Evolutionary conservation across 2,113 vertebrate species (phyloP).

Genomic region (Notiomystis cincta): DNA sequence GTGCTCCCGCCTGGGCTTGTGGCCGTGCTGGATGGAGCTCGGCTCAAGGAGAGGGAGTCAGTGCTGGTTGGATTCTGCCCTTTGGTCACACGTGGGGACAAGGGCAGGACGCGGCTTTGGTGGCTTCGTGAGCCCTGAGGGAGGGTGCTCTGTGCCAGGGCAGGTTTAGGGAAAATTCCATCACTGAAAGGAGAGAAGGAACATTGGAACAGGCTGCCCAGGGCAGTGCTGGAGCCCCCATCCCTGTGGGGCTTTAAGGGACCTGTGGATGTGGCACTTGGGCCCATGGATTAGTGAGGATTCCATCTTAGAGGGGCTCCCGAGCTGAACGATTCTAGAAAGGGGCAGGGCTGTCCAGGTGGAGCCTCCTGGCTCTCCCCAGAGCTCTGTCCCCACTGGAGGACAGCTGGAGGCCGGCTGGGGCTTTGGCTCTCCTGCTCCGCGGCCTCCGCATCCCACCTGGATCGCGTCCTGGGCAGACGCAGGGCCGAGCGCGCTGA

Average conservation of each 20-base stretch:
- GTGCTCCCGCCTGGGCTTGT: not conserved
- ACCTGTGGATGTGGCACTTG: not conserved
- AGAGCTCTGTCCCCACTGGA: rapidly evolving
- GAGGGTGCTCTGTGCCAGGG: not conserved
- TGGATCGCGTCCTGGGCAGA: rapidly evolving
- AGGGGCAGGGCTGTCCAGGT: not conserved
- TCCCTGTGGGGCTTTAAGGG: too few relatives aligned
- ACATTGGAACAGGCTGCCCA: not conserved
- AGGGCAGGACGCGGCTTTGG: not conserved
- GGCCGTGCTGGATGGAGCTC: rapidly evolving
- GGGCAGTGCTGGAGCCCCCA: not conserved
- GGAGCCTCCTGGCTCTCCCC: not conserved
- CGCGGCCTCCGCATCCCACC: not conserved
- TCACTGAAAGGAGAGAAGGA: not conserved
- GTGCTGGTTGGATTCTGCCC: not conserved
- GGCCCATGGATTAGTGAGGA: not conserved
- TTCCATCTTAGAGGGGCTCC: not conserved
- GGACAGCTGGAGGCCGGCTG: not conserved
- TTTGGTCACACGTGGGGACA: rapidly evolving
- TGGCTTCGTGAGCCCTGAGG: not conserved
- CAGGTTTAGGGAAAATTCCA: not conserved
- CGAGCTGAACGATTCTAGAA: not conserved
- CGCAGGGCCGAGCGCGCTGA: rapidly evolving
- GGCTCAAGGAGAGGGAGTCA: rapidly evolving
- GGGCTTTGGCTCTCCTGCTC: not conserved